Conservation (phyloP, 2,797 vertebrate species). For the Pangasius krempfi region DNA sequence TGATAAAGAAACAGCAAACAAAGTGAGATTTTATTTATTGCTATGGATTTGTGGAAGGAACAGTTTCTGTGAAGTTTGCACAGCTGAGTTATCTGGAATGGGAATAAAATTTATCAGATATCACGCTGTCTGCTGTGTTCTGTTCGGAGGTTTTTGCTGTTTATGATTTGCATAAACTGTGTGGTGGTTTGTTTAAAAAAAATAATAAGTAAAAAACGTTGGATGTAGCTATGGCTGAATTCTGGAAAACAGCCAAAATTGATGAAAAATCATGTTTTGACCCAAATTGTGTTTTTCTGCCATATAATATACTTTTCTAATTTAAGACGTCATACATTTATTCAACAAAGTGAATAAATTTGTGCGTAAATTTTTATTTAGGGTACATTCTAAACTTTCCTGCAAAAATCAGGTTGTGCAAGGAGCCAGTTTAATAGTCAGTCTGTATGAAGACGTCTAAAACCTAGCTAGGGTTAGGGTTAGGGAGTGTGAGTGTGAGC, state of each 20-base stretch:
- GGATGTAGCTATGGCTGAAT: background rate
- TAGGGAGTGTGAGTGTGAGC: too few species aligned
- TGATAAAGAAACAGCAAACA: slow-evolving; percentile 40
- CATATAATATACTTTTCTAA: background rate
- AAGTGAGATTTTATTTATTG: slow-evolving; percentile 47
- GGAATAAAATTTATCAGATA: slow-evolving; percentile 29
- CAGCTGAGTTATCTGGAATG: slow-evolving; percentile 41
- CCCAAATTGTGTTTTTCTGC: background rate
- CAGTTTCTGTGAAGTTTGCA: slow-evolving; percentile 55
- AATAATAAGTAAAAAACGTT: background rate
- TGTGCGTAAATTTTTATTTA: background rate
- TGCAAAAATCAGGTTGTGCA: background rate
- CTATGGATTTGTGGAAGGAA: slow-evolving; percentile 20
- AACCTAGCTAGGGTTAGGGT: too few species aligned
- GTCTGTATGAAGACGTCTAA: background rate
- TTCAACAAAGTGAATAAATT: background rate
- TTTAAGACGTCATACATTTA: background rate
- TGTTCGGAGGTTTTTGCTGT: background rate
- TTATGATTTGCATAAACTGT: background rate
- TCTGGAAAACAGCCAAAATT: background rate
- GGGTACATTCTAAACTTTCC: background rate
- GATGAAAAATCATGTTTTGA: background rate
- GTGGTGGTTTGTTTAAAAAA: background rate
- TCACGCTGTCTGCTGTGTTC: slow-evolving; percentile 6
- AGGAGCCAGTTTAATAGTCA: background rate